These are phyloP conservation scores for Mionectes olivaceus DNA, from an alignment of 2,797 vertebrate genomes.

Conservation along the genomic window DNA sequence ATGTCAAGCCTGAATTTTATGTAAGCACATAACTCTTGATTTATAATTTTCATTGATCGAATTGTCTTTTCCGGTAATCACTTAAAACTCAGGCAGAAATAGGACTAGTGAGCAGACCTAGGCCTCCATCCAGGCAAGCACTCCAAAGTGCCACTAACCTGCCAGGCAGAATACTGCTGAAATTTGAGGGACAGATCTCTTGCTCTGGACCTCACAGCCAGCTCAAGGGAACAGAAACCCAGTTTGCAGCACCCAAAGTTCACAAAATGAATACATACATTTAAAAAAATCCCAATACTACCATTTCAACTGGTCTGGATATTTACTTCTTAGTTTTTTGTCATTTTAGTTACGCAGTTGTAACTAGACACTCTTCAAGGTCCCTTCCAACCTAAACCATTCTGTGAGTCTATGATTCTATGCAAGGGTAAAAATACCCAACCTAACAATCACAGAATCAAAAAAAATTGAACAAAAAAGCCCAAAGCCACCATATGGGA, in stretches of 20 bases:
- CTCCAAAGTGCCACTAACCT: not conserved
- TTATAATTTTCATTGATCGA: not conserved
- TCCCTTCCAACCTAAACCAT: not conserved
- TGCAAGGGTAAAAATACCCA: not conserved
- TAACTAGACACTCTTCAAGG: not conserved
- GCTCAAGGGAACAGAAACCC: not conserved
- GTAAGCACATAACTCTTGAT: not conserved
- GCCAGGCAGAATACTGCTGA: not conserved
- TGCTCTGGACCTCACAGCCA: not conserved
- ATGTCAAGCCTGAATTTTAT: not conserved
- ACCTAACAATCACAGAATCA: not conserved
- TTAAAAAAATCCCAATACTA: not conserved
- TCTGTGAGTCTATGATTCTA: not conserved
- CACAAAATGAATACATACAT: not conserved
- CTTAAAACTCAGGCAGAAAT: not conserved
- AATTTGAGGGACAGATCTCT: fast-evolving
- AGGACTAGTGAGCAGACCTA: not conserved
- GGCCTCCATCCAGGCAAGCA: not conserved
- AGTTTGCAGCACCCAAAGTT: not conserved
- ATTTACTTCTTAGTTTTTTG: not conserved
- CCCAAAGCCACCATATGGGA: not conserved
- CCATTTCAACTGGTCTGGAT: not conserved
- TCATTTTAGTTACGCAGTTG: not conserved
- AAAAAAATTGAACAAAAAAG: not conserved
- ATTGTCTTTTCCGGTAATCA: not conserved